These are phyloP conservation scores for Brienomyrus brachyistius DNA, from an alignment of 2,113 vertebrate genomes.

Conservation along the genomic window DNA sequence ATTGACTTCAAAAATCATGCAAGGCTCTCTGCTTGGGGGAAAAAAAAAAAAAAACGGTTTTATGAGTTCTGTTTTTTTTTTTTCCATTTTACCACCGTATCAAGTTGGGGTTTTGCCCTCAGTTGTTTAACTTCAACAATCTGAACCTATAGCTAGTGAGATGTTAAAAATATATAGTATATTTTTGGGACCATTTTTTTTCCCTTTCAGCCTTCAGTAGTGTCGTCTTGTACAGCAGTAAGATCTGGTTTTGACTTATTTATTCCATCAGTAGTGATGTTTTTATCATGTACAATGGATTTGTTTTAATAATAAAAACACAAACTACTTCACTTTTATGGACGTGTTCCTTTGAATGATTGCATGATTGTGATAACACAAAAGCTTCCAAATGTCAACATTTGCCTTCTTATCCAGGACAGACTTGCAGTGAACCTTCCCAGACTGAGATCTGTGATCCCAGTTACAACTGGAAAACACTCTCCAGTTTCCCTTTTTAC, in stretches of 20 bases:
- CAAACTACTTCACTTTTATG: conserved; percentile 34
- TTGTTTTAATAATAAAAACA: conserved; percentile 72
- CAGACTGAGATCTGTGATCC: background rate
- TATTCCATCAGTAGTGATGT: conserved; percentile 97
- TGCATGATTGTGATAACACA: background rate
- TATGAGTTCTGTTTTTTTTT: conserved; percentile 32
- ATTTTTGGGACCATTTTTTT: conserved; percentile 68
- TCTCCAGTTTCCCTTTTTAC: background rate
- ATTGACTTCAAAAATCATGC: conserved; percentile 54
- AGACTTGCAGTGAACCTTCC: background rate
- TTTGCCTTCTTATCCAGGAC: background rate
- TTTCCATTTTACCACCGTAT: conserved; percentile 36
- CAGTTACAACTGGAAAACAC: background rate
- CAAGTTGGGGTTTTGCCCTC: conserved; percentile 40
- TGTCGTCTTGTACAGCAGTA: conserved; percentile 83
- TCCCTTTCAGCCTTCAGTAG: conserved; percentile 40
- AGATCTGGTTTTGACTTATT: conserved; percentile 87
- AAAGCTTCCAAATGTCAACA: background rate
- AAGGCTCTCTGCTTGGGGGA: conserved; percentile 39
- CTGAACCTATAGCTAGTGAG: conserved; percentile 33
- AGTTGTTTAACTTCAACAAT: conserved; percentile 35
- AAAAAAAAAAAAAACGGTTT: conserved; percentile 33
- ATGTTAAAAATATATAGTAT: conserved; percentile 42
- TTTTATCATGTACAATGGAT: conserved; percentile 74
- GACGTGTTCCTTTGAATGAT: conserved; percentile 40